These are phyloP conservation scores for Marmota monax DNA, from an alignment of 2,113 vertebrate species.

Conservation along the genomic window DNA sequence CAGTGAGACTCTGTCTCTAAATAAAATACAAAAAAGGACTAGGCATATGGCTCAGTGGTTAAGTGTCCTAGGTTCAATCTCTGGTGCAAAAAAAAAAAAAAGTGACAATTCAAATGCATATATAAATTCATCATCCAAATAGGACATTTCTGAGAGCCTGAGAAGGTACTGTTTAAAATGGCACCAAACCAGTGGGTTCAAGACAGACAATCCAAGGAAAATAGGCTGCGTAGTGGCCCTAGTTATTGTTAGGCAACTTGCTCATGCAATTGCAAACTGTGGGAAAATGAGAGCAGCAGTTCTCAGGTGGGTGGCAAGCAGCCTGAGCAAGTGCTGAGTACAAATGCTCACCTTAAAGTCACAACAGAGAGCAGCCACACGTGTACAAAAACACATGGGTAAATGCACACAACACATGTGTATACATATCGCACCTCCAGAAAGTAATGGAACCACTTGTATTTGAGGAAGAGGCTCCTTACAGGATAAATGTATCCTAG, in stretches of 20 bases:
- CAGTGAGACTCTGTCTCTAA: no score
- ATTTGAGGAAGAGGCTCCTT: background rate
- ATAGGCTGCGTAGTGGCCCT: background rate
- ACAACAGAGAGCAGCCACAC: background rate
- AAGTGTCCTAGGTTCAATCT: no score
- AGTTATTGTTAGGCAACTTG: background rate
- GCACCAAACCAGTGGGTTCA: background rate
- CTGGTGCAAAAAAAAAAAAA: background rate
- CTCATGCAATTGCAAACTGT: background rate
- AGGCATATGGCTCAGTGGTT: no score
- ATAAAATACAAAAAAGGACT: no score
- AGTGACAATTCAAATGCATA: background rate
- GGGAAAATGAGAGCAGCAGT: background rate
- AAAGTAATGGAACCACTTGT: background rate
- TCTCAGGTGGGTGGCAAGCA: background rate
- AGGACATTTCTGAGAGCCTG: background rate
- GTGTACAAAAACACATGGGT: background rate
- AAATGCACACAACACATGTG: accelerated
- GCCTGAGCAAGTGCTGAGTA: background rate
- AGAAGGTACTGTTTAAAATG: background rate
- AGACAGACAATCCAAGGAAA: background rate
- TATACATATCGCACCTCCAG: background rate
- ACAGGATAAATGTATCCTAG: background rate
- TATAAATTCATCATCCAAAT: background rate
- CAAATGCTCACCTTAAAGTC: no score